These are phyloP conservation scores for Lepidocolaptes lacrymiger DNA, from an alignment of 2,797 vertebrate genomes.

Conservation along the genomic window DNA sequence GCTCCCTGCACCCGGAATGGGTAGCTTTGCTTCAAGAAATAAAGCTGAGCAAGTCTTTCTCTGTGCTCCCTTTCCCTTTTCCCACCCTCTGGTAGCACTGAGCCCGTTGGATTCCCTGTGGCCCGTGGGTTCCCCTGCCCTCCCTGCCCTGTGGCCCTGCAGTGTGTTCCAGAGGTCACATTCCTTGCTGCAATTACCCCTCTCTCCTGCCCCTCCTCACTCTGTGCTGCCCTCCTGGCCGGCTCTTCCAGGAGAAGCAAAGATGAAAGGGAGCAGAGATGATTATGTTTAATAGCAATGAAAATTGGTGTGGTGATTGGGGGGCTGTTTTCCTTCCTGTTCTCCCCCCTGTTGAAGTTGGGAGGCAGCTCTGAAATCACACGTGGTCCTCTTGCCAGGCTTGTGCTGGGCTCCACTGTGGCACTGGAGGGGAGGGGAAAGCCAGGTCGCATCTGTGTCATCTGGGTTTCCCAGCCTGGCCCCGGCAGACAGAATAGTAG, in stretches of 20 bases:
- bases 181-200: neutral
- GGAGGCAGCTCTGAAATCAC: neutral
- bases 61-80: neutral
- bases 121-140: neutral
- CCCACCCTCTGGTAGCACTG: accelerated
- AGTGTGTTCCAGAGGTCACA: neutral
- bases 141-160: accelerated
- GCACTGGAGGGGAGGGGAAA: neutral
- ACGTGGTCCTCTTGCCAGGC: accelerated
- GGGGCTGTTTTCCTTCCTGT: neutral
- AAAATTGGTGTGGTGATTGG: neutral
- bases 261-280: constrained; percentile 46
- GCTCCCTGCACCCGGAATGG: accelerated
- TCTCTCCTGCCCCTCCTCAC: neutral
- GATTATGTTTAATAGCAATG: constrained; percentile 19
- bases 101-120: neutral
- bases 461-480: neutral
- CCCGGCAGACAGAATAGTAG: accelerated
- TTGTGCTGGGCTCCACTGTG: accelerated
- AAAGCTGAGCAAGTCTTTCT: neutral
- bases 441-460: neutral
- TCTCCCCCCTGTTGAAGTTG: neutral
- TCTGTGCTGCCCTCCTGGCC: neutral
- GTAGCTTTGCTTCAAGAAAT: neutral
- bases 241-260: neutral